phyloP scores from a whole-genome alignment of 2,797 vertebrate genomes.

The Hydrolagus colliei region DNA sequence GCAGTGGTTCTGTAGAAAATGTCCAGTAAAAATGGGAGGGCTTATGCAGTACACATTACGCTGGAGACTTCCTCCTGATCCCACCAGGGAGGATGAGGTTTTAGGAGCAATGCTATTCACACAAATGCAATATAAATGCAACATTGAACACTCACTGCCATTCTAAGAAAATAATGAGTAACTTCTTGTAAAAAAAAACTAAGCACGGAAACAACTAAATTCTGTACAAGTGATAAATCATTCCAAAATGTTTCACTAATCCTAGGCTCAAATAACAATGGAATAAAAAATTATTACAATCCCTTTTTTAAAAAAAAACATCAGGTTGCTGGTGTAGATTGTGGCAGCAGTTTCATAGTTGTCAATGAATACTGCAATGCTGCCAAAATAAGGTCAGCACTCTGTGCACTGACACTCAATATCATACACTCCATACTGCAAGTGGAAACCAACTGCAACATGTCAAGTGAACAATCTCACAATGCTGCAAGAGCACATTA shows the following conservation, averaged over 20 bases:
- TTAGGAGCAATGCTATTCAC: too few species aligned
- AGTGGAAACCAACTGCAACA: background rate
- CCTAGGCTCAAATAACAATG: constrained; percentile 41
- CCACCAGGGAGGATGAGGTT: too few species aligned
- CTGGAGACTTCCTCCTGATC: too few species aligned
- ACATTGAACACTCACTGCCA: background rate
- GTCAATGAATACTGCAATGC: constrained; percentile 47
- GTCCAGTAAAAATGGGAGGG: too few species aligned
- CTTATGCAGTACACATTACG: too few species aligned
- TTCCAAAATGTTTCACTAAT: constrained; percentile 56
- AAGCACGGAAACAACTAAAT: constrained; percentile 23
- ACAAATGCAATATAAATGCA: too few species aligned
- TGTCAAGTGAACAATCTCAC: constrained; percentile 11
- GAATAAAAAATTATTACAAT: constrained; percentile 44
- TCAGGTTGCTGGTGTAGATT: background rate
- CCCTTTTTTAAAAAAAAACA: constrained; percentile 37
- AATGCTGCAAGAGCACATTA: background rate
- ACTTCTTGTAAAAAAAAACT: background rate
- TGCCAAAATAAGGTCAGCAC: constrained; percentile 48
- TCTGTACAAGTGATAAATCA: constrained; percentile 44
- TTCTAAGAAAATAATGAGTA: background rate
- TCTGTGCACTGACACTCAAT: constrained; percentile 27
- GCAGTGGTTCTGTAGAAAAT: too few species aligned
- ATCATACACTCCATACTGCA: background rate
- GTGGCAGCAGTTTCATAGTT: constrained; percentile 38